Evolutionary conservation across 2,888 invertebrate genomes (phyloP).

Genomic region (Leptopterna dolabrata): DNA sequence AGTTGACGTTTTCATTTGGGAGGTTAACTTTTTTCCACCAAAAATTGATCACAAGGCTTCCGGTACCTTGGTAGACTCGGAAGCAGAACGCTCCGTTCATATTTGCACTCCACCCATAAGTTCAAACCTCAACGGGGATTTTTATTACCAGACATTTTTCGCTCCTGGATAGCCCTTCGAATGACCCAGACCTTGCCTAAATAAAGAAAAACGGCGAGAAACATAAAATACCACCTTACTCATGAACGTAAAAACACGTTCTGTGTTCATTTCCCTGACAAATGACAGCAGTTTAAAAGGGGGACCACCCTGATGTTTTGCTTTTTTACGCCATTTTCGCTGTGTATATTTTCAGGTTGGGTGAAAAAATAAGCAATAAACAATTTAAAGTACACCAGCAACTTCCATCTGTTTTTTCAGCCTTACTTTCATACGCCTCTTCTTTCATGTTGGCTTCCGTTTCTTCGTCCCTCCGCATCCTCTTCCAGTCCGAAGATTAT

Average conservation of each 20-base stretch:
- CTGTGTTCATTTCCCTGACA: constrained; percentile 23
- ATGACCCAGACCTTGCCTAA: not conserved
- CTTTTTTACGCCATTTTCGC: constrained; percentile 28
- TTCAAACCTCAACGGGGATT: not conserved
- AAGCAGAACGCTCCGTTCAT: no score
- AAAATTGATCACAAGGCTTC: no score
- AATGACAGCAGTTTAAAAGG: constrained; percentile 31
- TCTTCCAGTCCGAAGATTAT: constrained; percentile 1
- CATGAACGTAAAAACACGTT: constrained; percentile 42
- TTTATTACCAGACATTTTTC: not conserved
- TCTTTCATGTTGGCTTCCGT: not conserved
- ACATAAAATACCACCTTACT: constrained; percentile 20
- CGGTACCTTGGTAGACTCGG: no score
- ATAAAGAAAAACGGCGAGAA: constrained; percentile 7
- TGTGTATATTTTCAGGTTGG: not conserved
- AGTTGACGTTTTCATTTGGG: no score
- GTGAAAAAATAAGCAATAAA: constrained; percentile 7
- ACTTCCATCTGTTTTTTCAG: constrained; percentile 1
- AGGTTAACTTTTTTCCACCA: no score
- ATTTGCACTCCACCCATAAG: not conserved
- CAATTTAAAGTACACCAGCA: constrained; percentile 35
- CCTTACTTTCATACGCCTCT: not conserved
- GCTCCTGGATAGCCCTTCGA: not conserved
- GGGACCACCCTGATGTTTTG: constrained; percentile 5
- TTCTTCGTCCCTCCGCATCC: not conserved